Conservation (phyloP, 2,113 vertebrate species). For the Holacanthus passer region DNA sequence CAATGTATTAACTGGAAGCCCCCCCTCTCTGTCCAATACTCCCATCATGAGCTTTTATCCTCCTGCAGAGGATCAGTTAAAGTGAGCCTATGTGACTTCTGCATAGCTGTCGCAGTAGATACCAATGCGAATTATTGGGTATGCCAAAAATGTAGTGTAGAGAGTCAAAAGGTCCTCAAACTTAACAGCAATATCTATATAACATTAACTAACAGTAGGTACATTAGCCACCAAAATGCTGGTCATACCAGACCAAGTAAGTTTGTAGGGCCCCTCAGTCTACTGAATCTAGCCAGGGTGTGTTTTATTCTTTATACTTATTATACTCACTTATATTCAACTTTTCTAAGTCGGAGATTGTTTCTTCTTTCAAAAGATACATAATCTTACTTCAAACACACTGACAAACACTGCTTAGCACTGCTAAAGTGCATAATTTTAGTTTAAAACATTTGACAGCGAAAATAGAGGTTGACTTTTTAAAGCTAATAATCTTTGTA, state of each 20-base stretch:
- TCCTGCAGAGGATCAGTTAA: slow-evolving; percentile 6
- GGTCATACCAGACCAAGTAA: neutral
- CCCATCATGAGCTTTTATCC: slow-evolving; percentile 2
- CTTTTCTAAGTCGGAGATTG: neutral
- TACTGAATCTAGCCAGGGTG: neutral
- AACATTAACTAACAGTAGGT: neutral
- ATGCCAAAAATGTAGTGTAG: neutral
- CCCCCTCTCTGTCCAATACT: neutral
- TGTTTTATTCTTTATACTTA: neutral
- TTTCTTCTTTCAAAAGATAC: neutral
- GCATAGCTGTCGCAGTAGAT: neutral
- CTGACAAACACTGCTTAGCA: neutral
- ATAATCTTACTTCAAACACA: neutral
- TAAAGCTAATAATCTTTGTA: neutral
- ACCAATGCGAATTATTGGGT: neutral
- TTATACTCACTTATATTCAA: no score
- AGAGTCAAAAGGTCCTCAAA: neutral
- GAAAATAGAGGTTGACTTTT: neutral
- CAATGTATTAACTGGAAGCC: slow-evolving; percentile 20
- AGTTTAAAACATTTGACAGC: neutral
- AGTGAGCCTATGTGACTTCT: neutral
- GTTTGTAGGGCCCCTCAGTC: neutral
- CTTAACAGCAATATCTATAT: neutral
- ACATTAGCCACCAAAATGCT: neutral
- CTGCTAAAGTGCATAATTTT: neutral